Evolutionary conservation across 2,113 vertebrate species (phyloP).

Genomic region (Crotalus tigris): DNA sequence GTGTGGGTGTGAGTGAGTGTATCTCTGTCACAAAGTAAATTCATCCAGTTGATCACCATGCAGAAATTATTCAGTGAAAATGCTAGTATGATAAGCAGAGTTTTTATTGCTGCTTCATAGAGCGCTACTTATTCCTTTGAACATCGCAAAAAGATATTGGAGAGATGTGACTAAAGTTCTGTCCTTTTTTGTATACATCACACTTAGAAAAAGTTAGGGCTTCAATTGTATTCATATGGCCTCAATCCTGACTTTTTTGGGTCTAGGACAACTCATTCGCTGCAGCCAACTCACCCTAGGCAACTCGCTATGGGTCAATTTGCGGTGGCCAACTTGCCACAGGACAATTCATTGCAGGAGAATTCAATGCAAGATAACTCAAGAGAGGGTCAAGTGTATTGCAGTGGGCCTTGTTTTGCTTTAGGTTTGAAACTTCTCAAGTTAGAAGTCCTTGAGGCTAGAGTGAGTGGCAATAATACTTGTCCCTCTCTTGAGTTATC

Average conservation of each 20-base stretch:
- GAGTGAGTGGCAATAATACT: neutral
- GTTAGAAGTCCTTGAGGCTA: neutral
- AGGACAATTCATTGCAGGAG: neutral
- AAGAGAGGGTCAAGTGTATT: neutral
- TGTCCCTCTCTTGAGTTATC: neutral
- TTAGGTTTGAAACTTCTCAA: neutral
- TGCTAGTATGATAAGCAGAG: constrained; percentile 77
- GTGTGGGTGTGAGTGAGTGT: too few relatives aligned
- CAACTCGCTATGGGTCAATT: too few relatives aligned
- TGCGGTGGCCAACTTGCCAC: too few relatives aligned
- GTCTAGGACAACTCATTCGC: too few relatives aligned
- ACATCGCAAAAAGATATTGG: neutral
- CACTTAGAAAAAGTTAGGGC: neutral
- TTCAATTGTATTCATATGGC: neutral
- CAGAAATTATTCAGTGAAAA: constrained; percentile 77
- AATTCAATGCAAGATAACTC: neutral
- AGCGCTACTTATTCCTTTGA: neutral
- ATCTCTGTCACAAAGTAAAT: constrained; percentile 64
- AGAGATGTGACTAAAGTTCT: neutral
- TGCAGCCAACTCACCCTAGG: too few relatives aligned
- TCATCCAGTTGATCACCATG: constrained; percentile 74
- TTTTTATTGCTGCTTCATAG: constrained; percentile 63
- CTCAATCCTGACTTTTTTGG: neutral
- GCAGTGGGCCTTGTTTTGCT: neutral
- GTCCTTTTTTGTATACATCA: neutral